Evolutionary conservation across 2,113 vertebrate genomes (phyloP), one percentile per base, ranked within the genome.

Genomic region (Brachyhypopomus gauderio): DNA sequence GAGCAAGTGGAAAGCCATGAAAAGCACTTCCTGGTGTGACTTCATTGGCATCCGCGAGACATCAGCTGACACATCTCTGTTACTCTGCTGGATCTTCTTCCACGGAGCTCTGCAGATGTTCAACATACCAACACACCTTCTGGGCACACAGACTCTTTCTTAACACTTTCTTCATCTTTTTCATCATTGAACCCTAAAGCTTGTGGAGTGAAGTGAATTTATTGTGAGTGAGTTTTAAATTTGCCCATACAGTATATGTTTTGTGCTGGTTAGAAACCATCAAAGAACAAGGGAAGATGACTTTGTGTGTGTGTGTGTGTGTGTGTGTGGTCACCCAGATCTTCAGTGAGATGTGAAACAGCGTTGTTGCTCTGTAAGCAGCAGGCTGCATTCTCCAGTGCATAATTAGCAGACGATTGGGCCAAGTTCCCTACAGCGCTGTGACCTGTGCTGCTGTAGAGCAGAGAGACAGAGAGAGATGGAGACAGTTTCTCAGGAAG

Each of bases 21-120:
- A 88, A 91, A 93, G 91, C 92, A 93, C 93, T 94, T 94, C 92
- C 91, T 93, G 91, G 91, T 87, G 89, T 94, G 93, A 92, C 92
- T 91, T 90, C 91, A 79, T 79, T 90, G 92, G 93, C 90, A 93
- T 93, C 91, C 91, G 89, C 89, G 83, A 90, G 86, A 91, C 86
- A 86, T 86, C 87, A 85, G 89, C 91, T 86, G 83, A 90, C 89
- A 90, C 89, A 92, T 92, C 90, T 87, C 88, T 88, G 90, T 93
- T 93, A 89, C 91, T 91, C 81, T 34, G 74, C 66, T 84, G 91
- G 91, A 93, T 95, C 93, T 89, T 90, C 88, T 94, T 95, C 92
- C 94, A 91, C 52, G 79, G 84, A 55, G 78, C 85, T 92, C 91
- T 89, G 86, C 88, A 90, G 84, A 78, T 86, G 89, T 88, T 90